Base-by-base conservation (phyloP, 2,888 invertebrate species). In the Helleia helle region DNA sequence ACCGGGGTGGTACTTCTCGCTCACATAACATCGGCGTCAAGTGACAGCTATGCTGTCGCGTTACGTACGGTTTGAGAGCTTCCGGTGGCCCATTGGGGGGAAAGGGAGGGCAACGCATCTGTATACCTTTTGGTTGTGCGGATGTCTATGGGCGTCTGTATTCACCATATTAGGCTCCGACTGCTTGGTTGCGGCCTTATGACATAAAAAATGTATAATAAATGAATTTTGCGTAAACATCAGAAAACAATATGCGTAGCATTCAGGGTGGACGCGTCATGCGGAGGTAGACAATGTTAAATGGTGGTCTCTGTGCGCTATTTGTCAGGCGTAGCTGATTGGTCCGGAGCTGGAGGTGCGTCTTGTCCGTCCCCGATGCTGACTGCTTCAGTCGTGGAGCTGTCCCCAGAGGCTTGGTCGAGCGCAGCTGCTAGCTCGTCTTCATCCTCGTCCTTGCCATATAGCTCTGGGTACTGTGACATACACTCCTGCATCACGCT, bases 401-500 rank as follows among this genome's bases (percentile, higher is more conserved):
- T 42, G 27, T 34, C 44, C 18, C 30, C 41, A 7, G 40, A 45
- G 12, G 50, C 46, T 22, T 44, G n/a, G 28, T 47, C 48, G 13
- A 56, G 49, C 31, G 55, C 49, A 40, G 58, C 58, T 25, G 49
- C 41, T 40, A 49, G 40, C 38, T 48, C 51, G 24, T 63, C 90
- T 42, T 88, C 87, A 27, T 87, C 87, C n/a, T 88, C 86, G 38
- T 89, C 88, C 65, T 91, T 90, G 60, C 91, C 91, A 65, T 97
- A 97, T 15, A 97, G 86, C 14, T 91, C 89, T 3, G 97, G 97
- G 81, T 91, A 97, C 50, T 91, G 84, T 29, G 90, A 83, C 92
- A 97, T 96, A 67, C 97, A 98, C 18, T 89, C 87, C 65, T 95
- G 95, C 96, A 97, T 97, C 38, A 89, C 89, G 64, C 92, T 91